Evolutionary conservation across 92 coral and sea anemone genomes (phyloP), one percentile per base, ranked within the genome.

Genomic region (Parazoanthus swiftii): DNA sequence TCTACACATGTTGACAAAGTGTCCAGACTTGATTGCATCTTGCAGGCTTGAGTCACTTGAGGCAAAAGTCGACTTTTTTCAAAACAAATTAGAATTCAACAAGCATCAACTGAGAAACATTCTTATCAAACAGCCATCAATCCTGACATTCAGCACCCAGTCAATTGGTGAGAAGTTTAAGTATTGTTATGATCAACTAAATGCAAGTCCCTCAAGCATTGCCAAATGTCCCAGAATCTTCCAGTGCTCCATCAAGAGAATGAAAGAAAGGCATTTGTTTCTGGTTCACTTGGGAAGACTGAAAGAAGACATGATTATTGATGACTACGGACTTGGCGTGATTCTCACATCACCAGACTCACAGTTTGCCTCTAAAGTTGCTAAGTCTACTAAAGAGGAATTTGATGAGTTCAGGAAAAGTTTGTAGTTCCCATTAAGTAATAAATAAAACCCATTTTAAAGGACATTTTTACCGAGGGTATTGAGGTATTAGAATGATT

Each of bases 141-240:
- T 92, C 37, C 88, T 96, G 84, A 96, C 99, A 21, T 96, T 96
- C 76, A 92, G 99, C 81, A 85, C 88, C 15, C 93, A 93, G 6
- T 89, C 93, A 73, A 85, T 96, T 84, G 91, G 89, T 37, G 92
- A 92, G 63, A 96, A 96, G 85, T 95, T 90, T 89, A 90, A 77
- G 35, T 96, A 96, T 77, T 96, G 99, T 73, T 95, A 75, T 86
- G 93, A 91, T 33, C 82, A 91, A 54, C 82, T 96, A 6, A 89
- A 93, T 86, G 92, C 91, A 13, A 92, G 95, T 58, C 95, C 94
- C 33, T 89, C 98, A 8, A 89, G 96, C 81, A 96, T 96, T 63
- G 98, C 99, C 33, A 94, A 95, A 21, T 95, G 99, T 46, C 99
- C 99, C 0, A 90, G 99, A 72, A 72, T 96, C 44, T 96, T 95